These are phyloP conservation scores for Reticulitermes speratus DNA, from an alignment of 1,140 invertebrate species.

Conservation along the genomic window DNA sequence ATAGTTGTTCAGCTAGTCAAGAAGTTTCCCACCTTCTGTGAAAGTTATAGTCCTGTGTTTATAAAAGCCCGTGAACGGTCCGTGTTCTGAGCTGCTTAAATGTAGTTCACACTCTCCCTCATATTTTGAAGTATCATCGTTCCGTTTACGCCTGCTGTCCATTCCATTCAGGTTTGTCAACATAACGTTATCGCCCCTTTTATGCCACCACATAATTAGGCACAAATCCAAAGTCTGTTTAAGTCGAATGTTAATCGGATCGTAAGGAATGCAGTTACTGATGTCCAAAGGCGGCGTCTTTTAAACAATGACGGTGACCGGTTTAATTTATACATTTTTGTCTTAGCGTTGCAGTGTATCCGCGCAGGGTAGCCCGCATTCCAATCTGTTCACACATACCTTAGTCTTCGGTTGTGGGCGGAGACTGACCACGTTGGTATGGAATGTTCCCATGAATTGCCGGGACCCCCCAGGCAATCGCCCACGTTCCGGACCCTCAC, in stretches of 20 bases:
- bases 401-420: neutral
- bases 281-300: neutral
- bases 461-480: neutral
- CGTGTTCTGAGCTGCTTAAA: too few relatives aligned
- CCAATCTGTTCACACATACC: constrained; percentile 1
- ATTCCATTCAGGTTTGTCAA: too few relatives aligned
- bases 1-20: too few relatives aligned
- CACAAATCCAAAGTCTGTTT: neutral
- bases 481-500: neutral
- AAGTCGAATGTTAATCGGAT: neutral
- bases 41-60: too few relatives aligned
- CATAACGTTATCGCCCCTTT: too few relatives aligned
- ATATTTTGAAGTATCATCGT: too few relatives aligned
- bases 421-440: neutral
- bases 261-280: neutral
- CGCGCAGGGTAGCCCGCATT: neutral
- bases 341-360: neutral
- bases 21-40: too few relatives aligned
- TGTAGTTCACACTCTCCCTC: too few relatives aligned
- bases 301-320: neutral
- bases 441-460: constrained; percentile 10
- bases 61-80: too few relatives aligned
- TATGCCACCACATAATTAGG: too few relatives aligned
- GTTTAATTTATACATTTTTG: neutral
- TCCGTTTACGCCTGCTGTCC: too few relatives aligned